phyloP scores from a whole-genome alignment of 2,113 vertebrate species.

The Struthidea cinerea region DNA sequence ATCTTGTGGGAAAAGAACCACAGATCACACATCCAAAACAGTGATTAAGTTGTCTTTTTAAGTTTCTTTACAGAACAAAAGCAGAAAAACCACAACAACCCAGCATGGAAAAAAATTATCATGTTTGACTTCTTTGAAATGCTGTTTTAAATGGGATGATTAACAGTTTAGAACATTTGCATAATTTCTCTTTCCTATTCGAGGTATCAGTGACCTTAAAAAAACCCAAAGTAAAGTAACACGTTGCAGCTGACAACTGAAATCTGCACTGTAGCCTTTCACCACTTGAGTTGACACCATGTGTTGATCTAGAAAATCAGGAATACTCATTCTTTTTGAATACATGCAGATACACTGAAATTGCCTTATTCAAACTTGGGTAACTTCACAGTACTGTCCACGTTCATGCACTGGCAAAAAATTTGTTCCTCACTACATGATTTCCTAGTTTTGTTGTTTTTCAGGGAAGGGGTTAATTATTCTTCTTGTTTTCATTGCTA shows the following conservation, averaged over 20 bases:
- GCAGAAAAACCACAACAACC: neutral
- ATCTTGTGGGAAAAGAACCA: neutral
- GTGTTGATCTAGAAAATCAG: neutral
- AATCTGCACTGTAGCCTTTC: neutral
- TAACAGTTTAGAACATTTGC: neutral
- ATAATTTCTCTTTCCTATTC: neutral
- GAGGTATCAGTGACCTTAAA: neutral
- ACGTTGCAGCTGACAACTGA: neutral
- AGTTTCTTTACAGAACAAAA: neutral
- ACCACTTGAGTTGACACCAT: rapidly evolving
- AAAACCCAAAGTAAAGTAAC: neutral
- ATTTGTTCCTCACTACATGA: neutral
- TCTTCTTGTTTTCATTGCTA: neutral
- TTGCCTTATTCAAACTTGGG: neutral
- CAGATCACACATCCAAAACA: neutral
- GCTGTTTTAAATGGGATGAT: neutral
- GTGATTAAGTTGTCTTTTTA: neutral
- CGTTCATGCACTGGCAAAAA: neutral
- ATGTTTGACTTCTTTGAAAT: neutral
- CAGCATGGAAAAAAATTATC: neutral
- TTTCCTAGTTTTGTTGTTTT: neutral
- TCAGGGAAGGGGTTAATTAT: neutral
- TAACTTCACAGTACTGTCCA: neutral
- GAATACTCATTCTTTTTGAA: neutral
- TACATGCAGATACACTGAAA: neutral